Conservation (phyloP, 2,113 vertebrate genomes). For the Eubucco bourcierii region DNA sequence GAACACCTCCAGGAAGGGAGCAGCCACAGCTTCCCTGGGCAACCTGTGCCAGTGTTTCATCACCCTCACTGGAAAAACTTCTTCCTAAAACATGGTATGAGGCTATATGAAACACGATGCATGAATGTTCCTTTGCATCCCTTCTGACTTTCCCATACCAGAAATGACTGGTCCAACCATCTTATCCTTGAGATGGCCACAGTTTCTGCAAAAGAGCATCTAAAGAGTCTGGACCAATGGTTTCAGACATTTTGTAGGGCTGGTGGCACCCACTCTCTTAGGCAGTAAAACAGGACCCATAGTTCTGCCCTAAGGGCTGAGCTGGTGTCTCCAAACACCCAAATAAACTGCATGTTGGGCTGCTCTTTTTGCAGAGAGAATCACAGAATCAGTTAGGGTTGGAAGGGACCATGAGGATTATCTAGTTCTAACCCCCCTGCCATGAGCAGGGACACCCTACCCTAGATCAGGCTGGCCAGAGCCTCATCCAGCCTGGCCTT, state of each 20-base stretch:
- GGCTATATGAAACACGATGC: not conserved
- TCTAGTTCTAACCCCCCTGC: too few relatives aligned
- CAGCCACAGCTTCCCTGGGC: too few relatives aligned
- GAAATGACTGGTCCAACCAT: not conserved
- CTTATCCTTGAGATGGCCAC: not conserved
- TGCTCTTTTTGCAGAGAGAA: not conserved
- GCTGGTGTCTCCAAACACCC: not conserved
- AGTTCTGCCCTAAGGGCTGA: not conserved
- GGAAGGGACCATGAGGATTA: too few relatives aligned
- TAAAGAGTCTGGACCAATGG: not conserved
- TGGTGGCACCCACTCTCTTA: not conserved
- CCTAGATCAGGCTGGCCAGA: too few relatives aligned
- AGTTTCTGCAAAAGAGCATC: not conserved
- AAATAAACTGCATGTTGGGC: not conserved
- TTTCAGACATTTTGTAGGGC: not conserved
- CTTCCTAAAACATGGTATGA: accelerated
- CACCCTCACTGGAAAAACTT: too few relatives aligned
- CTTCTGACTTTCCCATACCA: not conserved
- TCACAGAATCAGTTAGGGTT: too few relatives aligned
- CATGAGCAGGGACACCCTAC: too few relatives aligned
- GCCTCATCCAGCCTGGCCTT: too few relatives aligned
- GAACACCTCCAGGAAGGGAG: too few relatives aligned
- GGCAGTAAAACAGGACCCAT: not conserved
- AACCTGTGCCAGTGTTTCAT: too few relatives aligned
- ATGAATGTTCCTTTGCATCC: not conserved